Base-by-base conservation (phyloP, 2,888 invertebrate genomes). In the Nasonia oneida region DNA sequence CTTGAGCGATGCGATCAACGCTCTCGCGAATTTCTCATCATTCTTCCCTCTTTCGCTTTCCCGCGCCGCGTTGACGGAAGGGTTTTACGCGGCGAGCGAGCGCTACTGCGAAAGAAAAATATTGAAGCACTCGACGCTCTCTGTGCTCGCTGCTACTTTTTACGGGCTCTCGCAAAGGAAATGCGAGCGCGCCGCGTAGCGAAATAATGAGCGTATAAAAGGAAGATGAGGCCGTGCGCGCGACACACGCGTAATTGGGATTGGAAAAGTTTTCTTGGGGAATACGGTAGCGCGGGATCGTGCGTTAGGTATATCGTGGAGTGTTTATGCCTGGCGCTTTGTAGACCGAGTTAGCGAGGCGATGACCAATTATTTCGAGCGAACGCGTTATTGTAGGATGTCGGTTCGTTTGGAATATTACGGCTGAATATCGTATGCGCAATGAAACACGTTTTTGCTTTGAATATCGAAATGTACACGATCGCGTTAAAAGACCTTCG, bases 1-100 rank as follows among this genome's bases (percentile, higher is more conserved):
- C 87, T 86, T 85, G 87, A 76, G 81, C 74, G 78, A 87, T 87
- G 76, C 81, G 81, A 88, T 88, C 81, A 81, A 70, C 50, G 67
- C 42, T 67, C 42, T 53, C 42, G 57, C 33, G 70, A 75, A 80
- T 84, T 74, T 80, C 42, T 12, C 79, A 79, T 64, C 50, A 61
- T 79, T 79, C 73, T 74, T 77, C 29, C 37, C 18, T 37, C 23
- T 39, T 6, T n/a, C n/a, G 61, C 57, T 78, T 70, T 53, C 8
- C 10, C 50, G 29, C n/a, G n/a, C 8, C 18, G 23, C 73, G 39
- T 39, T 39, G 53, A 53, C 18, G 76, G 33, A 47, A 57, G 33
- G n/a, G 18, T 14, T 23, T 42, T 73, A 42, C 42, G 73, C 73
- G 8, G 75, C 29, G 1, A 18, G 29, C 29, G 29, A 0, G 29